Conservation (phyloP, 2,888 invertebrate species). For the Caenorhabditis sp. region DNA sequence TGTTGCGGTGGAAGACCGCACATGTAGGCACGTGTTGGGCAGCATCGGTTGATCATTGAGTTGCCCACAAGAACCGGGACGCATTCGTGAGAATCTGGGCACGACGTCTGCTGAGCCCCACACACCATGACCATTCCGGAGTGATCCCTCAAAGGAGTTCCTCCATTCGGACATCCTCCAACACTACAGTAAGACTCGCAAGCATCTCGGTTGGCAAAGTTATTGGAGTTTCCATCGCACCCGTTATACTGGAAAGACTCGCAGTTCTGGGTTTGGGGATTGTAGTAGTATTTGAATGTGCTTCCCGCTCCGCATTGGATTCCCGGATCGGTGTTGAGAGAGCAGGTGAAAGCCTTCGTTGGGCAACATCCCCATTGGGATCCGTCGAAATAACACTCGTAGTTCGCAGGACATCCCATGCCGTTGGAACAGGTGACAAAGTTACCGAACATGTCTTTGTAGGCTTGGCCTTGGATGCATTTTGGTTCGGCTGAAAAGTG, state of each 20-base stretch:
- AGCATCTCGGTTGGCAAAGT: conserved; percentile 73
- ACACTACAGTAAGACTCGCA: conserved; percentile 79
- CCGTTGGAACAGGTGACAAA: conserved; percentile 74
- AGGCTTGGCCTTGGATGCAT: conserved; percentile 78
- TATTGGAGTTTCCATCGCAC: conserved; percentile 76
- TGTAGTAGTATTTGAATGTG: conserved; percentile 77
- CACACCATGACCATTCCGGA: conserved; percentile 74
- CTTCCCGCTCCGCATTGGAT: conserved; percentile 76
- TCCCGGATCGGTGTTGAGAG: conserved; percentile 73
- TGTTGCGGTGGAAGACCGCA: conserved; percentile 76
- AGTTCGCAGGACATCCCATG: conserved; percentile 77
- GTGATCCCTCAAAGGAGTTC: conserved; percentile 72
- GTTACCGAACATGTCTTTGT: conserved; percentile 75
- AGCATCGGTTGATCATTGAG: conserved; percentile 73
- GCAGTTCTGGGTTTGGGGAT: conserved; percentile 73
- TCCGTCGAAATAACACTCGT: conserved; percentile 80
- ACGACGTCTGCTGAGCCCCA: conserved; percentile 50
- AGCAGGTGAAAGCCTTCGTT: conserved; percentile 75
- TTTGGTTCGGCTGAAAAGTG: conserved; percentile 72
- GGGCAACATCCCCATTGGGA: conserved; percentile 77
- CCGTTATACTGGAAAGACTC: conserved; percentile 74
- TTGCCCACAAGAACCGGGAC: conserved; percentile 70
- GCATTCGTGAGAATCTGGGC: conserved; percentile 77
- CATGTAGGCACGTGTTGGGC: conserved; percentile 76
- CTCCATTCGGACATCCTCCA: conserved; percentile 78